Conservation (phyloP, 2,113 vertebrate genomes). For the Neomonachus schauinslandi region DNA sequence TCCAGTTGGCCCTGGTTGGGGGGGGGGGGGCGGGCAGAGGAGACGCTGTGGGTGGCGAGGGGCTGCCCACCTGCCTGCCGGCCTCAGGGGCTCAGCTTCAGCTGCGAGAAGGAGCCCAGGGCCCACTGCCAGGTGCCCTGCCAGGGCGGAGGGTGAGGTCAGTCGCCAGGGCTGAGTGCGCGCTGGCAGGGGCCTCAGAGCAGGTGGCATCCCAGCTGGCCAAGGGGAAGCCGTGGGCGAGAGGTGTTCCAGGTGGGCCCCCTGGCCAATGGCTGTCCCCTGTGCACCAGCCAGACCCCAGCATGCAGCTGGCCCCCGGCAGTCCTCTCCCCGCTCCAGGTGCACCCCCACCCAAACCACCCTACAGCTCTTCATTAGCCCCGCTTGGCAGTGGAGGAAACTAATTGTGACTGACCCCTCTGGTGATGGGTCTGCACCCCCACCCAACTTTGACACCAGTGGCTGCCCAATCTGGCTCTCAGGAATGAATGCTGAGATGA, state of each 20-base stretch:
- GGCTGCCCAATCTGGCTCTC: background rate
- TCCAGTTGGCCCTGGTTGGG: background rate
- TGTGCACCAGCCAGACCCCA: background rate
- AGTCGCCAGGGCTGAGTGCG: background rate
- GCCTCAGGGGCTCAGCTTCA: background rate
- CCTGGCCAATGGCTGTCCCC: background rate
- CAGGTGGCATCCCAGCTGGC: constrained; percentile 81
- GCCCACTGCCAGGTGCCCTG: background rate
- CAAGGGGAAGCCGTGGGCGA: constrained; percentile 52
- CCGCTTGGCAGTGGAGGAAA: background rate
- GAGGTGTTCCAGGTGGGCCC: constrained; percentile 47
- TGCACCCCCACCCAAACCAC: background rate
- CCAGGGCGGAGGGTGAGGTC: constrained; percentile 14
- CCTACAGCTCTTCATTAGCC: background rate
- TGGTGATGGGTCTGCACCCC: background rate
- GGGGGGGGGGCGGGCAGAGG: background rate
- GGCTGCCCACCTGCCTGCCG: background rate
- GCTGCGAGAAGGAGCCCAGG: background rate
- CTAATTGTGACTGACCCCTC: background rate
- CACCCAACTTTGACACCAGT: background rate
- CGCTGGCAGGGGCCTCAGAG: constrained; percentile 60
- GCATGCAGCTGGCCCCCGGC: background rate
- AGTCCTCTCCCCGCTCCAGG: background rate
- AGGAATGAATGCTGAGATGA: background rate
- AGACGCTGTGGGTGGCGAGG: background rate